A percentile compares a stretch with the other conserved stretches of the same genome.
Evolutionary conservation across 2,797 vertebrate species (phyloP).

Genomic region (Lagorchestes hirsutus): DNA sequence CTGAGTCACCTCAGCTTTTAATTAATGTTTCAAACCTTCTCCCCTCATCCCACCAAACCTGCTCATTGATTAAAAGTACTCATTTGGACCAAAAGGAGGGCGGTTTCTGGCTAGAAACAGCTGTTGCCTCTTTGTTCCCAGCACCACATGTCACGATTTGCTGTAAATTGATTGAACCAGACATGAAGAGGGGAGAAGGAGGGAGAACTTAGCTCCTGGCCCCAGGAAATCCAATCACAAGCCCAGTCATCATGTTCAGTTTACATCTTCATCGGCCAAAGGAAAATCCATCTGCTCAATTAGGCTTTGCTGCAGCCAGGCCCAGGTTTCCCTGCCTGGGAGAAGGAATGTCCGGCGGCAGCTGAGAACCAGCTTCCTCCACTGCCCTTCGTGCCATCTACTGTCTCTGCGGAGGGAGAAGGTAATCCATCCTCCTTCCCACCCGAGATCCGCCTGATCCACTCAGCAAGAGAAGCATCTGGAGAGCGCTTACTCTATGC

Average conservation of each 20-base stretch:
- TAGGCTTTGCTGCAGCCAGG: background rate
- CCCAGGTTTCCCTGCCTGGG: background rate
- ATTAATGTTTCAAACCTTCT: background rate
- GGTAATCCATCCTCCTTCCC: background rate
- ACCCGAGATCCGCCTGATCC: background rate
- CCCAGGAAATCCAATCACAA: background rate
- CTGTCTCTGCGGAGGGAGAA: background rate
- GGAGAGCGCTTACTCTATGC: background rate
- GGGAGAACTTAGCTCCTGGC: background rate
- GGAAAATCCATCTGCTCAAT: background rate
- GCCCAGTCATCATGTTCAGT: background rate
- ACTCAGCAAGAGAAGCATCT: background rate
- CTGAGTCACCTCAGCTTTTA: background rate
- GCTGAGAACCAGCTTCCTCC: background rate
- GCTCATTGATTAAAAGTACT: slow-evolving; percentile 39
- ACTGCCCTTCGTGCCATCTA: background rate
- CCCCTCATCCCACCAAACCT: background rate
- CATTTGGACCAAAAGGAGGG: background rate
- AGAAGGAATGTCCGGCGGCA: background rate
- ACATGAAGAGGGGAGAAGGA: too few relatives aligned
- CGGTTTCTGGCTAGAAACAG: background rate
- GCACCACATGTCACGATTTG: background rate
- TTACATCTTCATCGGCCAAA: slow-evolving; percentile 18
- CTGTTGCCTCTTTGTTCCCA: background rate
- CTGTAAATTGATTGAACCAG: background rate